These are phyloP conservation scores for Trachelus troglodyta DNA, from an alignment of 2,888 invertebrate genomes.

Conservation along the genomic window DNA sequence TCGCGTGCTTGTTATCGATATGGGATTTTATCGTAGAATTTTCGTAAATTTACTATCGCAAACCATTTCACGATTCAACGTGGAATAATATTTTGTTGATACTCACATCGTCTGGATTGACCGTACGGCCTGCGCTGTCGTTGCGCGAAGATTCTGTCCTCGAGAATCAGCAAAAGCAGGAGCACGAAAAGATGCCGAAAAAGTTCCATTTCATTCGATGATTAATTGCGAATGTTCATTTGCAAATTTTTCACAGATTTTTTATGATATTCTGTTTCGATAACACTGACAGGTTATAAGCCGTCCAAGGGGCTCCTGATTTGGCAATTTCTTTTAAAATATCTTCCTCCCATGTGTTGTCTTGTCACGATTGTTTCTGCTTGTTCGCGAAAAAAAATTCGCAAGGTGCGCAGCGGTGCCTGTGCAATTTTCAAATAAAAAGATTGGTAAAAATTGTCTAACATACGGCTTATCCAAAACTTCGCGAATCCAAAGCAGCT, in stretches of 20 bases:
- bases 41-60: neutral
- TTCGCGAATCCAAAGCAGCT: neutral
- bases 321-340: neutral
- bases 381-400: neutral
- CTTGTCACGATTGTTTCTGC: too few species aligned
- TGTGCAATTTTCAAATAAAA: neutral
- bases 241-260: conserved; percentile 11
- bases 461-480: neutral
- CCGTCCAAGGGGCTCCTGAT: neutral
- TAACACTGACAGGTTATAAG: neutral
- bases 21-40: neutral
- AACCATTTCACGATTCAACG: neutral
- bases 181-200: conserved; percentile 33
- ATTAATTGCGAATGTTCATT: conserved; percentile 35
- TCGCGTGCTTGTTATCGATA: neutral
- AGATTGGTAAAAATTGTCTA: neutral
- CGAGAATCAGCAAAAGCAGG: conserved; percentile 35
- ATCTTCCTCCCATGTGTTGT: neutral
- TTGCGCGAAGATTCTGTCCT: conserved; percentile 32
- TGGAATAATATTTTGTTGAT: neutral
- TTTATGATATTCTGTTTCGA: neutral
- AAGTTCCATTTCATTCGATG: conserved; percentile 41
- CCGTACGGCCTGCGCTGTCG: conserved; percentile 32
- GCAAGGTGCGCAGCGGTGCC: neutral
- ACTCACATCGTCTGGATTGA: conserved; percentile 42